Percentiles rank a stretch among this genome's conserved stretches.
Evolutionary conservation across 2,113 vertebrate genomes (phyloP).

Genomic region (Microcebus murinus): DNA sequence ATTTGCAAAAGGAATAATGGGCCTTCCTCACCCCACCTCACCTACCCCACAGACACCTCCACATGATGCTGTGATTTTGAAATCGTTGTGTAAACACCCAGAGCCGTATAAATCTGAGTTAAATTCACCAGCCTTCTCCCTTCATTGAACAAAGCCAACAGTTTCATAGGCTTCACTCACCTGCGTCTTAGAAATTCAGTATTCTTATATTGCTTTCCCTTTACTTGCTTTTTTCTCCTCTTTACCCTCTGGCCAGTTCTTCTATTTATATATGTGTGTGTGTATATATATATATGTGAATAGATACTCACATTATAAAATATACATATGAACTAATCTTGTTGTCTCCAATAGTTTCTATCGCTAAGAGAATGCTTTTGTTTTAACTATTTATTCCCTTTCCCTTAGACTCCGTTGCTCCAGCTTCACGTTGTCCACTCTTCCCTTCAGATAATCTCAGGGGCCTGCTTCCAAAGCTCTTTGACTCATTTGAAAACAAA

Average conservation of each 20-base stretch:
- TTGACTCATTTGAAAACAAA: not conserved
- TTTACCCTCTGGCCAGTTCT: not conserved
- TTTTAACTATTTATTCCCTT: not conserved
- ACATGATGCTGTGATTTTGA: not conserved
- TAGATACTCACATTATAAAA: not conserved
- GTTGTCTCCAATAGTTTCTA: not conserved
- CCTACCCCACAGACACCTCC: not conserved
- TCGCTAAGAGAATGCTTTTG: not conserved
- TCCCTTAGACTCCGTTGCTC: not conserved
- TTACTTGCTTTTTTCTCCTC: not conserved
- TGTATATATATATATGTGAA: not conserved
- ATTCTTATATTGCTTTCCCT: not conserved
- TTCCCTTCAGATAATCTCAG: not conserved
- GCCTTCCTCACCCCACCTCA: no score
- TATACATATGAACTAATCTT: not conserved
- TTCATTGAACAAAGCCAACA: not conserved
- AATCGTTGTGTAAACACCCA: constrained; percentile 43
- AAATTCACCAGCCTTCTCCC: not conserved
- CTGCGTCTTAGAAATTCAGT: not conserved
- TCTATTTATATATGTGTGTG: not conserved
- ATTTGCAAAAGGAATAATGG: not conserved
- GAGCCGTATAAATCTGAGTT: not conserved
- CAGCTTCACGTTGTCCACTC: not conserved
- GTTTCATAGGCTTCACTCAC: not conserved
- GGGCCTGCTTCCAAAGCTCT: not conserved